Percentiles rank a stretch among this genome's conserved stretches.
Conservation (phyloP, 2,797 vertebrate genomes). For the Nasua narica region DNA sequence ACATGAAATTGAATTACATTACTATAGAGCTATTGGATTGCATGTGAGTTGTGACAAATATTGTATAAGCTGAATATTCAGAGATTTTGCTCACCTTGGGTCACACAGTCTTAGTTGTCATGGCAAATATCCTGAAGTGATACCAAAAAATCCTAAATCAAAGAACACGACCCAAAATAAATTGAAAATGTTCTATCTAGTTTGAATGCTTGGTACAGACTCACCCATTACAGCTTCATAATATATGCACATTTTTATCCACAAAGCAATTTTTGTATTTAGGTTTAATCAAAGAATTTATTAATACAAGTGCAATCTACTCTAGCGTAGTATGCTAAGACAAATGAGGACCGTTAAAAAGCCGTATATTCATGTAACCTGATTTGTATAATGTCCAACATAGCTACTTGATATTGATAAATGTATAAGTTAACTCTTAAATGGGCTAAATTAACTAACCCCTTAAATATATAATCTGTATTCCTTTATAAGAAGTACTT, state of each 20-base stretch:
- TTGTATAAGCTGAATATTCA: conserved; percentile 68
- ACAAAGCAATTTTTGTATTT: conserved; percentile 67
- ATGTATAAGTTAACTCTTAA: conserved; percentile 37
- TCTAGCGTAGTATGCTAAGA: conserved; percentile 35
- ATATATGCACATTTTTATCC: conserved; percentile 64
- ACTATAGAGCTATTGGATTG: conserved; percentile 65
- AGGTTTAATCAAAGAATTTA: conserved; percentile 69
- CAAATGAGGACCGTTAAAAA: not conserved
- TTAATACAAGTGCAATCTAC: conserved; percentile 53
- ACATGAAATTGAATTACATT: conserved; percentile 78
- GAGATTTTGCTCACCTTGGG: conserved; percentile 69
- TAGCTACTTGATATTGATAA: not conserved
- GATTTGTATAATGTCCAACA: not conserved
- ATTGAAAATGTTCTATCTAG: conserved; percentile 45
- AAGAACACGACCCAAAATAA: conserved; percentile 64
- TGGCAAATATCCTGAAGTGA: conserved; percentile 68
- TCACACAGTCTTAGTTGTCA: conserved; percentile 56
- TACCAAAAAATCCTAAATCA: conserved; percentile 24
- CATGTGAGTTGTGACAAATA: conserved; percentile 64
- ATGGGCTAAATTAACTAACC: not conserved
- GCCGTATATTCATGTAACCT: not conserved
- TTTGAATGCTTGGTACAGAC: conserved; percentile 62
- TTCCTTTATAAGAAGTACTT: not conserved
- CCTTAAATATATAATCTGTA: conserved; percentile 40
- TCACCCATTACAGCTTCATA: conserved; percentile 61